phyloP scores from a whole-genome alignment of 1,140 invertebrate species.

The Euwallacea fornicatus region DNA sequence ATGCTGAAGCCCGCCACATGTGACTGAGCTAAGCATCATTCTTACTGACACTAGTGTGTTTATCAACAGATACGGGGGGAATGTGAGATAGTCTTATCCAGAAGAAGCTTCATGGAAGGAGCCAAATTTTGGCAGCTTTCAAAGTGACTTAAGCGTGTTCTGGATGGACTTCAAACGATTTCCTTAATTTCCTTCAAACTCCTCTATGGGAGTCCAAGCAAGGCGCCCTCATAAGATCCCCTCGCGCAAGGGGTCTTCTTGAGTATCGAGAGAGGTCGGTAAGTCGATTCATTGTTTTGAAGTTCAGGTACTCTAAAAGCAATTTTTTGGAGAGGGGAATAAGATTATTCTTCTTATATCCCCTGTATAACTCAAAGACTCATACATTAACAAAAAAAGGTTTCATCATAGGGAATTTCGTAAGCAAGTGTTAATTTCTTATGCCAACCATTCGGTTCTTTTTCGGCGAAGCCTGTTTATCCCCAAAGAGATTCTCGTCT shows the following conservation, averaged over 20 bases:
- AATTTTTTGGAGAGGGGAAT: too few relatives aligned
- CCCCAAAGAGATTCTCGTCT: conserved; percentile 28
- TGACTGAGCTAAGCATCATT: conserved; percentile 20
- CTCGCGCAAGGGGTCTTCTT: too few relatives aligned
- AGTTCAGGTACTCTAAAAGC: too few relatives aligned
- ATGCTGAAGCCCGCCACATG: conserved; percentile 20
- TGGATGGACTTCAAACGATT: too few relatives aligned
- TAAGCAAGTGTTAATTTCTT: conserved; percentile 51
- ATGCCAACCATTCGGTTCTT: conserved; percentile 42
- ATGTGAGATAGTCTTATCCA: neutral
- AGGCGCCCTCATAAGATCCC: too few relatives aligned
- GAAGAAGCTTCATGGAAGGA: too few relatives aligned
- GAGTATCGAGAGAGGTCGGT: too few relatives aligned
- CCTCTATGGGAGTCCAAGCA: too few relatives aligned
- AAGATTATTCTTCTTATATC: neutral
- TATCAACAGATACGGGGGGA: conserved; percentile 17
- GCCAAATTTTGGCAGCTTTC: too few relatives aligned
- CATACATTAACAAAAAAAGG: conserved; percentile 18
- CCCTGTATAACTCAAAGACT: conserved; percentile 2
- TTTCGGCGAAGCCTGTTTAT: conserved; percentile 47
- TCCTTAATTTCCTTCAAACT: too few relatives aligned
- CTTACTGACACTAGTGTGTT: conserved; percentile 19
- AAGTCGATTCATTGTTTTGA: too few relatives aligned
- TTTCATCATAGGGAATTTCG: conserved; percentile 47
- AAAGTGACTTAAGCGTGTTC: too few relatives aligned